phyloP scores from a whole-genome alignment of 2,113 vertebrate species.

The Nipponia nippon region DNA sequence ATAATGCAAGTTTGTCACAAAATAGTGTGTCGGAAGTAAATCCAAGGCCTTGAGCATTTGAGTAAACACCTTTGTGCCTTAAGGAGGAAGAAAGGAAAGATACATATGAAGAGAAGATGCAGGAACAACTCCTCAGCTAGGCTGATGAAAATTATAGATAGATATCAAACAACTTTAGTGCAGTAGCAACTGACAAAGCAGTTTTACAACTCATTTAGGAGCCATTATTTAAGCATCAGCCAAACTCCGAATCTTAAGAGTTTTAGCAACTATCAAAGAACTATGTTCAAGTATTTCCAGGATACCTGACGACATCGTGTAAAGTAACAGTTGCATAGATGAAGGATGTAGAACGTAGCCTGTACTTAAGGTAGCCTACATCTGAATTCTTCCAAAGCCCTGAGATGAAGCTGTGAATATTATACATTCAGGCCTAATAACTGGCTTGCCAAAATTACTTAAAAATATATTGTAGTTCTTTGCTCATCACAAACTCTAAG shows the following conservation, averaged over 20 bases:
- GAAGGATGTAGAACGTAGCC: rapidly evolving
- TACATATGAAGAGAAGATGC: not conserved
- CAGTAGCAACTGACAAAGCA: not conserved
- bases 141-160: not conserved
- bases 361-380: not conserved
- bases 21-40: not conserved
- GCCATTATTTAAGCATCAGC: not conserved
- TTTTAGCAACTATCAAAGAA: not conserved
- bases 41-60: not conserved
- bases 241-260: not conserved
- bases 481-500: too few species aligned
- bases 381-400: not conserved
- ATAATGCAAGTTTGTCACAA: not conserved
- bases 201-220: not conserved
- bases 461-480: not conserved
- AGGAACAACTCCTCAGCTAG: not conserved
- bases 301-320: too few species aligned
- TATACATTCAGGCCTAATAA: too few species aligned
- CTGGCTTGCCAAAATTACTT: not conserved
- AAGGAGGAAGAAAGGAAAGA: not conserved
- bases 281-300: not conserved
- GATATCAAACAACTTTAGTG: not conserved
- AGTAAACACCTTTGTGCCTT: not conserved
- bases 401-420: too few species aligned
- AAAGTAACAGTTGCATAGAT: rapidly evolving